Evolutionary conservation across 2,113 vertebrate genomes (phyloP).

Genomic region (Apus apus): DNA sequence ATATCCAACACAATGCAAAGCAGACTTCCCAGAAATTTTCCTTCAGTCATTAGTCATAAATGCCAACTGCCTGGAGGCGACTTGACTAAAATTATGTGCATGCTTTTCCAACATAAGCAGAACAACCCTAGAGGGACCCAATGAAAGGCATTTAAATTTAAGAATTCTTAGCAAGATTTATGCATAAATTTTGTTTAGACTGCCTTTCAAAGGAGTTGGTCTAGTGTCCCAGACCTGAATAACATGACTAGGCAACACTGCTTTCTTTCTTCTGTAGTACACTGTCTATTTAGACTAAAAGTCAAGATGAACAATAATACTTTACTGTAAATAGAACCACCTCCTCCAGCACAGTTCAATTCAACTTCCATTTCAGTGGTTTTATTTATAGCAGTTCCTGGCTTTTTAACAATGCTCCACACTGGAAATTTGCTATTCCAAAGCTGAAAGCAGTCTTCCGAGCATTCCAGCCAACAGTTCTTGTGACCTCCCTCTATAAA

Average conservation of each 20-base stretch:
- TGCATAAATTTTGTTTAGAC: conserved; percentile 20
- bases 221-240: background rate
- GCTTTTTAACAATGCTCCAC: conserved; percentile 21
- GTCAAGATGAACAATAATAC: conserved; percentile 36
- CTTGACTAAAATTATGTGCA: background rate
- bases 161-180: background rate
- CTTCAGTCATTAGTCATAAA: background rate
- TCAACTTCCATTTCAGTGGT: conserved; percentile 1
- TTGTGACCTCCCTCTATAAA: conserved; percentile 45
- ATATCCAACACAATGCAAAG: background rate
- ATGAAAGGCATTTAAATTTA: background rate
- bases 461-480: conserved; percentile 39
- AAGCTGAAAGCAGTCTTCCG: conserved; percentile 39
- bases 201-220: background rate
- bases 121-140: background rate
- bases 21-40: background rate
- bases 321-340: conserved; percentile 52
- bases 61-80: background rate
- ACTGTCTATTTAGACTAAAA: background rate
- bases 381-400: conserved; percentile 58
- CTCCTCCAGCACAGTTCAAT: background rate
- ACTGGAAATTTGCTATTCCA: conserved; percentile 60
- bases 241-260: background rate
- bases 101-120: background rate
- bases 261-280: background rate